Evolutionary conservation across 2,797 vertebrate species (phyloP), one percentile per base, ranked within the genome.

Genomic region (Taeniopygia guttata): DNA sequence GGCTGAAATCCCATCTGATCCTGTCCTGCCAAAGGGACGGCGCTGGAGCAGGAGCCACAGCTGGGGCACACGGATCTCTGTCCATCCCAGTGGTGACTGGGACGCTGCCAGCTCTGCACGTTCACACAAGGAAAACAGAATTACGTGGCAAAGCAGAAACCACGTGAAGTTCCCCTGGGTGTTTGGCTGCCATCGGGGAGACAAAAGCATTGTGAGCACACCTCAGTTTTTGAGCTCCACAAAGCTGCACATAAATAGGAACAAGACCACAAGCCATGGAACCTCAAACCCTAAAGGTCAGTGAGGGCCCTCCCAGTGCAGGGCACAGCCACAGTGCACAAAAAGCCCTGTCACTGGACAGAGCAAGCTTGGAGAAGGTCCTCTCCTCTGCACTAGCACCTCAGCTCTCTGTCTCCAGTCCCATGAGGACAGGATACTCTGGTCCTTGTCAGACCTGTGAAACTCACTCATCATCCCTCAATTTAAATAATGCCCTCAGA

Each of bases 321-420:
- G 17, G 6, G 30, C 32, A 67, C 0, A 0, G 83, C 20, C 20
- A 4, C 2, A 4, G 30, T 1, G 1, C 32, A 86, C 32, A 34
- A 78, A 38, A 72, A 84, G 34, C 5, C 27, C 32, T 42, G 18
- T 40, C 16, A 23, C 51, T 46, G 62, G 54, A 14, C 13, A 58
- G 26, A 64, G 19, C 30, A 46, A 58, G 12, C 15, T 40, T 56
- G 25, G 48, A 52, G 52, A 77, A 83, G 12, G 16, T n/a, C 29
- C 15, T 6, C 23, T 45, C 16, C 58, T 64, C 55, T 49, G 36
- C 6, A 17, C 43, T 5, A 30, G 29, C 25, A 60, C 46, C 46
- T 40, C 0, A 0, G 13, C 21, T 84, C 27, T 46, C 13, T 38
- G 0, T 22, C 55, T 76, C 4, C 0, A 40, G 56, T 29, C 40